phyloP scores from a whole-genome alignment of 2,113 vertebrate species.

The Melanerpes aurifrons region DNA sequence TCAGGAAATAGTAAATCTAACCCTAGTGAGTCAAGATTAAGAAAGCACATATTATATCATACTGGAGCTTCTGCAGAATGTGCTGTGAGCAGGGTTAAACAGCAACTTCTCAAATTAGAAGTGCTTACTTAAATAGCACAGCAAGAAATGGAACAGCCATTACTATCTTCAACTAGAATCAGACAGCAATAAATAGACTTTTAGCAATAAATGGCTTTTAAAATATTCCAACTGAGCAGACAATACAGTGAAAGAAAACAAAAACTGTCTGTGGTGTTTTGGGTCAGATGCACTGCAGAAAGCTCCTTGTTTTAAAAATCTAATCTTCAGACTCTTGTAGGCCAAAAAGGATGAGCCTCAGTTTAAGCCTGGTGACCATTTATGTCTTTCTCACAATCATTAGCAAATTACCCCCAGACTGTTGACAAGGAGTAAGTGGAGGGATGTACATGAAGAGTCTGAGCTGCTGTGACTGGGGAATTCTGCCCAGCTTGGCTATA shows the following conservation, averaged over 20 bases:
- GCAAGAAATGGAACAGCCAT: background rate
- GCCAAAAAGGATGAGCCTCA: background rate
- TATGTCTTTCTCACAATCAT: background rate
- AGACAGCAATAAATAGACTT: background rate
- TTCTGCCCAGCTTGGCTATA: background rate
- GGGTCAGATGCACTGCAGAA: background rate
- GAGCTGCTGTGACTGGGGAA: background rate
- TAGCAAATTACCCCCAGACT: background rate
- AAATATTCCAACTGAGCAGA: background rate
- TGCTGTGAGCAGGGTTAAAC: background rate
- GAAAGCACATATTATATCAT: background rate
- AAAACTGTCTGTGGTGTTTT: background rate
- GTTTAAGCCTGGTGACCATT: background rate
- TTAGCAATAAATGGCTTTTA: background rate
- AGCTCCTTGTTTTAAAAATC: background rate
- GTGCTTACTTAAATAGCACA: background rate
- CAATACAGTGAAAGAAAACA: background rate
- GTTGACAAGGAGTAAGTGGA: background rate
- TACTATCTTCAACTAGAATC: background rate
- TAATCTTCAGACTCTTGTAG: background rate
- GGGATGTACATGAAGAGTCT: rapidly evolving
- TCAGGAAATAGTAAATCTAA: background rate
- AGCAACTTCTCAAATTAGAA: background rate
- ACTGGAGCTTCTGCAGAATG: background rate
- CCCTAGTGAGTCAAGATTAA: background rate